Percentiles rank a stretch among this genome's conserved stretches.
These are phyloP conservation scores for Picathartes gymnocephalus DNA, from an alignment of 2,113 vertebrate genomes.

Conservation along the genomic window DNA sequence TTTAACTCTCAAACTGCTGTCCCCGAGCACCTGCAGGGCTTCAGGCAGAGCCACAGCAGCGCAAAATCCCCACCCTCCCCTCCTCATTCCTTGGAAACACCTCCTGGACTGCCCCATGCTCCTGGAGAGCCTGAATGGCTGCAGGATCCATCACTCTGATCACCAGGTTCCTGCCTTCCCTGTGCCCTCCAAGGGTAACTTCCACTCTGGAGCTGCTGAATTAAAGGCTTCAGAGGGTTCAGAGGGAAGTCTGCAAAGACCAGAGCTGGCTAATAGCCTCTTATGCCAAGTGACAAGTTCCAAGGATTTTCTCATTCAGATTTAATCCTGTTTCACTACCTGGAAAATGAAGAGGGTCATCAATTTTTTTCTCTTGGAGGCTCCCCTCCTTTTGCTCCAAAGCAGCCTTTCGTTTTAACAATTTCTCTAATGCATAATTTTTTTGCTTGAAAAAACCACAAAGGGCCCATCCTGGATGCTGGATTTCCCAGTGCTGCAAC, in stretches of 20 bases:
- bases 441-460: neutral
- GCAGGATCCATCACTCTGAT: neutral
- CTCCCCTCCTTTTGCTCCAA: neutral
- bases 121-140: rapidly evolving
- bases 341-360: neutral
- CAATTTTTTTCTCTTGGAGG: neutral
- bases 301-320: neutral
- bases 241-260: neutral
- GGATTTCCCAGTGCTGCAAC: neutral
- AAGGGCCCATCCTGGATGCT: neutral
- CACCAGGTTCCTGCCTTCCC: neutral
- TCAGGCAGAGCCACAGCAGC: neutral
- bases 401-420: neutral
- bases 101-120: neutral
- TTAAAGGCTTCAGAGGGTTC: neutral
- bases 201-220: neutral
- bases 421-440: neutral
- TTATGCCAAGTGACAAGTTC: neutral
- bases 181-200: neutral
- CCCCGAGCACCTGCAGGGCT: rapidly evolving
- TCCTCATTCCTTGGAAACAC: neutral
- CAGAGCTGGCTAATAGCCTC: neutral
- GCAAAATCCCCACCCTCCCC: neutral
- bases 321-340: neutral
- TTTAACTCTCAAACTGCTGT: neutral